Percentiles rank a stretch among this genome's conserved stretches.
phyloP scores from a whole-genome alignment of 2,113 vertebrate genomes.

The Rhabdornis inornatus region DNA sequence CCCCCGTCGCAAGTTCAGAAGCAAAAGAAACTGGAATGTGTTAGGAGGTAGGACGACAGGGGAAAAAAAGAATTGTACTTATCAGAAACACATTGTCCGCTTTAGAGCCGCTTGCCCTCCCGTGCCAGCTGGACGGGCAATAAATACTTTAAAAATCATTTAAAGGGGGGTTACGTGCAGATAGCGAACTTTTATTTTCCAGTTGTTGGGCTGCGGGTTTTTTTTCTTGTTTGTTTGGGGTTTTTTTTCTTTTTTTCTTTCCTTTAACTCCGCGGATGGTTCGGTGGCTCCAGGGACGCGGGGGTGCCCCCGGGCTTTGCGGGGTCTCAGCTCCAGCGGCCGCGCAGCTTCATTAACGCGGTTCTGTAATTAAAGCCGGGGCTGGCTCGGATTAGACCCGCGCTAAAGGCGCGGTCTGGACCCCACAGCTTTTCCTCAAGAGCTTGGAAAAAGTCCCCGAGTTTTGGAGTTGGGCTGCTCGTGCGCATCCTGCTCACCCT shows the following conservation, averaged over 20 bases:
- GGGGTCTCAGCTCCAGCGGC: neutral
- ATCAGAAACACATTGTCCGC: slow-evolving; percentile 74
- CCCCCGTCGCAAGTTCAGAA: slow-evolving; percentile 59
- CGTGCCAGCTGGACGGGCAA: slow-evolving; percentile 25
- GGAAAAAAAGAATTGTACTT: slow-evolving; percentile 28
- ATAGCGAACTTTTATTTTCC: neutral
- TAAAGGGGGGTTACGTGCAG: neutral
- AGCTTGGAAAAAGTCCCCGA: too few relatives aligned
- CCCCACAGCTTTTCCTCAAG: neutral
- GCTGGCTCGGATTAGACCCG: neutral
- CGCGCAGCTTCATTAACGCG: neutral
- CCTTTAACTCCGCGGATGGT: neutral
- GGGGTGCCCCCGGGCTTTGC: neutral
- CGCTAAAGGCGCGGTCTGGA: neutral
- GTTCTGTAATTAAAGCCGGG: neutral
- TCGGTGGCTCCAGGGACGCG: neutral
- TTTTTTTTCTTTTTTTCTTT: neutral
- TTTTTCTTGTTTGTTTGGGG: neutral
- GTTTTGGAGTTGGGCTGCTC: too few relatives aligned
- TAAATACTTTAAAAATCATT: slow-evolving; percentile 35
- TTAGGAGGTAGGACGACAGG: slow-evolving; percentile 51
- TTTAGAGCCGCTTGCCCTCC: neutral
- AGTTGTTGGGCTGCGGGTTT: neutral
- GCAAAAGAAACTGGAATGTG: slow-evolving; percentile 68
- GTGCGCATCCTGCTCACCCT: fast-evolving